phyloP scores from a whole-genome alignment of 2,888 invertebrate species.

The Tetranychus piercei region DNA sequence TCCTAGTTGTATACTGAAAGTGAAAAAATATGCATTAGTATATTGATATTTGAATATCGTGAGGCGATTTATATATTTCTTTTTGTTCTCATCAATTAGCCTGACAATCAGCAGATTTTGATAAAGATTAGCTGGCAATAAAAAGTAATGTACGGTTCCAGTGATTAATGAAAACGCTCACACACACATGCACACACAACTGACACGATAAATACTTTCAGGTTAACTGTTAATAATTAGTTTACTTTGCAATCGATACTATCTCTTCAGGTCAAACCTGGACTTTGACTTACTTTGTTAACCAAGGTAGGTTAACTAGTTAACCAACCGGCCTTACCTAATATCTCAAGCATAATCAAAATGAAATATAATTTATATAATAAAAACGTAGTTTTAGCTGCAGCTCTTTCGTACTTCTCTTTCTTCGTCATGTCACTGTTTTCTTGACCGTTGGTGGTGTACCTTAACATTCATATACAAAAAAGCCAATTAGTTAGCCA shows the following conservation, averaged over 20 bases:
- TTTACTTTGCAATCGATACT: background rate
- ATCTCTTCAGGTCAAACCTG: background rate
- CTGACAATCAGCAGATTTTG: too few species aligned
- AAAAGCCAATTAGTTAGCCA: too few species aligned
- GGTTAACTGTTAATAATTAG: background rate
- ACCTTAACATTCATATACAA: background rate
- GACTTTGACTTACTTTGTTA: background rate
- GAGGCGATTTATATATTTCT: too few species aligned
- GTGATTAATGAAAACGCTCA: background rate
- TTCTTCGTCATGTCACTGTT: background rate
- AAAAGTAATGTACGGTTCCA: background rate
- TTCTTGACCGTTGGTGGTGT: background rate
- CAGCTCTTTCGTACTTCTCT: background rate
- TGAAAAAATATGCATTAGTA: too few species aligned
- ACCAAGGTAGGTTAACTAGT: background rate
- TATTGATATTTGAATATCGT: too few species aligned
- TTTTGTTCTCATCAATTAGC: too few species aligned
- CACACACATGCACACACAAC: background rate
- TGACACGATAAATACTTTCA: background rate
- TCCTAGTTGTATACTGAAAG: too few species aligned
- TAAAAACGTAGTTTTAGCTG: too few species aligned
- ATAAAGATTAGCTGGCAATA: background rate
- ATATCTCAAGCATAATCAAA: background rate
- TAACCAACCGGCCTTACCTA: slow-evolving; percentile 1
- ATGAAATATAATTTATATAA: too few species aligned